Percentiles rank a stretch among this genome's conserved stretches.
phyloP scores from a whole-genome alignment of 2,888 invertebrate genomes.

The Orthosia gothica region DNA sequence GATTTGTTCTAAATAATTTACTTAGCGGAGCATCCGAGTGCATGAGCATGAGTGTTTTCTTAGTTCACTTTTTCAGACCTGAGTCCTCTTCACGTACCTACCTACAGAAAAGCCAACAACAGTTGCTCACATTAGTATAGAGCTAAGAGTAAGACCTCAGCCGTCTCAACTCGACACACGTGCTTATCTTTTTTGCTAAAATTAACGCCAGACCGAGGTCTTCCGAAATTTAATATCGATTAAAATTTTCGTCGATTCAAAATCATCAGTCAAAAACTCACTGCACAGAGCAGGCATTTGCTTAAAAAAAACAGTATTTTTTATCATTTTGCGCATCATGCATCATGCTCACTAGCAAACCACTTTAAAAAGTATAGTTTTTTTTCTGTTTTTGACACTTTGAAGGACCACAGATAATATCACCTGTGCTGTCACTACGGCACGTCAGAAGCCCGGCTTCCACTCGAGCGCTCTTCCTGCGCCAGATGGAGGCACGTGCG shows the following conservation, averaged over 20 bases:
- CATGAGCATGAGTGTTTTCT: neutral
- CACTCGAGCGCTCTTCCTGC: slow-evolving; percentile 88
- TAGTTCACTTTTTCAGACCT: neutral
- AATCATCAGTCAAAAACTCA: slow-evolving; percentile 13
- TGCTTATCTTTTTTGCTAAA: slow-evolving; percentile 17
- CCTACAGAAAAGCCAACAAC: too few relatives aligned
- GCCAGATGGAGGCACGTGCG: slow-evolving; percentile 89
- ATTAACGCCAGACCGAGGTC: slow-evolving; percentile 1
- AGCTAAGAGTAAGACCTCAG: neutral
- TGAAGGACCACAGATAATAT: slow-evolving; percentile 60
- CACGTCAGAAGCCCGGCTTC: slow-evolving; percentile 86
- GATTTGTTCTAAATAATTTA: neutral
- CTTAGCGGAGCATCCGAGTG: too few relatives aligned
- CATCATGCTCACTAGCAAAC: slow-evolving; percentile 5
- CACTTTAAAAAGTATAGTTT: slow-evolving; percentile 16
- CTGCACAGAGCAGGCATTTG: neutral
- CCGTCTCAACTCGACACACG: neutral
- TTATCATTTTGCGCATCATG: slow-evolving; percentile 17
- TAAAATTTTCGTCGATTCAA: slow-evolving; percentile 18
- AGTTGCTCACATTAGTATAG: neutral
- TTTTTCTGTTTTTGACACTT: slow-evolving; percentile 17
- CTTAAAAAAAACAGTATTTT: neutral
- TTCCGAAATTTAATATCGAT: slow-evolving; percentile 23
- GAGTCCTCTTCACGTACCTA: neutral
- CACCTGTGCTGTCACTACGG: slow-evolving; percentile 75